Conservation (phyloP, 2,888 invertebrate genomes). For the Eupithecia inturbata region DNA sequence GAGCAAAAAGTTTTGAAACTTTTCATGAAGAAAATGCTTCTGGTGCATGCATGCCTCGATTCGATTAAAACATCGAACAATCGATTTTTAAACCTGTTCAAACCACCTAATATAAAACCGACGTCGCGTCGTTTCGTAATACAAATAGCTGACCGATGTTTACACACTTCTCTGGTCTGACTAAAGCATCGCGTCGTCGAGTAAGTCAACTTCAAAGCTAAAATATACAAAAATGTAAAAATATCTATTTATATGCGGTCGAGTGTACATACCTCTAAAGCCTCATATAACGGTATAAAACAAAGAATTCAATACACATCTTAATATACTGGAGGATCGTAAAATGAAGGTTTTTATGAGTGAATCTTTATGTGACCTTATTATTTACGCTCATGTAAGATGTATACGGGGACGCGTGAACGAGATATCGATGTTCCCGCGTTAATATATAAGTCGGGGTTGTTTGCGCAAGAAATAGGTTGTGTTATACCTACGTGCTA, state of each 20-base stretch:
- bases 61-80: too few species aligned
- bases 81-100: too few species aligned
- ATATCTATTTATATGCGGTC: not conserved
- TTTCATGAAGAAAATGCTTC: too few species aligned
- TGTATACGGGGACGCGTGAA: conserved; percentile 36
- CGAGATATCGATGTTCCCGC: conserved; percentile 20
- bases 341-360: conserved; percentile 51
- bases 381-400: conserved; percentile 44
- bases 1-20: too few species aligned
- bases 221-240: not conserved
- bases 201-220: too few species aligned
- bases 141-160: too few species aligned
- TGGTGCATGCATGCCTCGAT: too few species aligned
- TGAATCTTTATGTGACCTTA: conserved; percentile 48
- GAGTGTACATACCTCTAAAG: not conserved
- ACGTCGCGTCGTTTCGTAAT: too few species aligned
- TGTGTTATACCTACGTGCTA: not conserved
- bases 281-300: conserved; percentile 31
- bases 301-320: conserved; percentile 42
- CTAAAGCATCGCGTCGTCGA: too few species aligned
- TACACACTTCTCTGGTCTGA: too few species aligned
- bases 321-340: conserved; percentile 44
- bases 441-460: conserved; percentile 3
- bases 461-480: not conserved
- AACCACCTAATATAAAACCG: too few species aligned